Evolutionary conservation across 1,140 invertebrate genomes (phyloP).

Genomic region (Zaprionus taronus): DNA sequence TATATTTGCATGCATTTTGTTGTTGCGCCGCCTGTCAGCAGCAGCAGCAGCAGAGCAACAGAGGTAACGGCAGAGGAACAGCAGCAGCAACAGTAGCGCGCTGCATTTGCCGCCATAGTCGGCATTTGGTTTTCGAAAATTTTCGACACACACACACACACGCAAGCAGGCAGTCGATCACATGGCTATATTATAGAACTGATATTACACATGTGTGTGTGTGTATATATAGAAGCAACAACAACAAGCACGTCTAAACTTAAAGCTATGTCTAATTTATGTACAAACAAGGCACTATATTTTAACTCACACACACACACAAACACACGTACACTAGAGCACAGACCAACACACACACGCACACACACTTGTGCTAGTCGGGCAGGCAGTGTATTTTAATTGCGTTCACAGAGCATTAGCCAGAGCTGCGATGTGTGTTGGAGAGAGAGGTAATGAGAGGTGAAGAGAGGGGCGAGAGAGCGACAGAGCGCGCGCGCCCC

Average conservation of each 20-base stretch:
- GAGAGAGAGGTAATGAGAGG: not conserved
- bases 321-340: constrained; percentile 19
- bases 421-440: constrained; percentile 20
- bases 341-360: constrained; percentile 38
- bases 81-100: constrained; percentile 27
- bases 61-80: constrained; percentile 1
- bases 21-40: constrained; percentile 24
- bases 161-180: constrained; percentile 24
- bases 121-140: constrained; percentile 42
- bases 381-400: constrained; percentile 48
- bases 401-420: constrained; percentile 52
- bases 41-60: constrained; percentile 24
- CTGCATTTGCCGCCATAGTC: constrained; percentile 39
- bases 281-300: constrained; percentile 78
- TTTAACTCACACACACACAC: constrained; percentile 62
- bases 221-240: constrained; percentile 37
- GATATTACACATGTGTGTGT: constrained; percentile 21
- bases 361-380: constrained; percentile 32
- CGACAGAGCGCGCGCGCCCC: constrained; percentile 15
- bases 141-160: constrained; percentile 33
- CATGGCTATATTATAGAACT: constrained; percentile 52
- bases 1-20: constrained; percentile 41
- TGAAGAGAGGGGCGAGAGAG: constrained; percentile 17
- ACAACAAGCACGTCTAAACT: constrained; percentile 49
- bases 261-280: constrained; percentile 71